Conservation (phyloP, 2,888 invertebrate genomes). For the Lasioglossum figueresi region DNA sequence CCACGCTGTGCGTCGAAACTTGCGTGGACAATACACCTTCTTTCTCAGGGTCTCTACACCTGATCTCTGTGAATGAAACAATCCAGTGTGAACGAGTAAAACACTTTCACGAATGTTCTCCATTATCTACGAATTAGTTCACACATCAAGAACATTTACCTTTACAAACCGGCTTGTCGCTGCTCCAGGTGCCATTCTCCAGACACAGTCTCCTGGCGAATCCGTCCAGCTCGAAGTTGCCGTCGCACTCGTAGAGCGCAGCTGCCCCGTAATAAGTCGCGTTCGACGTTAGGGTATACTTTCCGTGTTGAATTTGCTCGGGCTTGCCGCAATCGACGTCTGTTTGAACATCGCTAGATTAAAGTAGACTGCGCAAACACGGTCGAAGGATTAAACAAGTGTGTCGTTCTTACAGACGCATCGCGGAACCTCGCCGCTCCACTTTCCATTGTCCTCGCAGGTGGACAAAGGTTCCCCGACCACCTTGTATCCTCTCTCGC, state of each 20-base stretch:
- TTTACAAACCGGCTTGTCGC: constrained; percentile 91
- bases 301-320: constrained; percentile 89
- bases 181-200: constrained; percentile 96
- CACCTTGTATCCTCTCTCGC: constrained; percentile 95
- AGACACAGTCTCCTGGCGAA: constrained; percentile 93
- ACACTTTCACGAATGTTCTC: background rate
- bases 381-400: background rate
- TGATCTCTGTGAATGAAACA: constrained; percentile 87
- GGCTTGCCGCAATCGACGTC: constrained; percentile 95
- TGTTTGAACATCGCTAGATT: constrained; percentile 76
- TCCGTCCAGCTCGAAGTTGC: constrained; percentile 92
- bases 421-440: constrained; percentile 93
- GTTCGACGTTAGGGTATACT: constrained; percentile 92
- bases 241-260: constrained; percentile 92
- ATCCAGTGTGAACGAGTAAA: background rate
- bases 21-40: constrained; percentile 85
- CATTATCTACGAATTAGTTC: background rate
- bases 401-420: constrained; percentile 92
- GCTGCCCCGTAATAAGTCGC: constrained; percentile 95
- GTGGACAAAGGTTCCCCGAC: constrained; percentile 93
- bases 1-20: constrained; percentile 89
- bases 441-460: constrained; percentile 93
- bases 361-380: background rate
- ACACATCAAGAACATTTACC: constrained; percentile 84
- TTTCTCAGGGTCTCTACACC: constrained; percentile 89